Evolutionary conservation across 2,888 invertebrate genomes (phyloP), one percentile per base, ranked within the genome.

Genomic region (Eupithecia exiguata): DNA sequence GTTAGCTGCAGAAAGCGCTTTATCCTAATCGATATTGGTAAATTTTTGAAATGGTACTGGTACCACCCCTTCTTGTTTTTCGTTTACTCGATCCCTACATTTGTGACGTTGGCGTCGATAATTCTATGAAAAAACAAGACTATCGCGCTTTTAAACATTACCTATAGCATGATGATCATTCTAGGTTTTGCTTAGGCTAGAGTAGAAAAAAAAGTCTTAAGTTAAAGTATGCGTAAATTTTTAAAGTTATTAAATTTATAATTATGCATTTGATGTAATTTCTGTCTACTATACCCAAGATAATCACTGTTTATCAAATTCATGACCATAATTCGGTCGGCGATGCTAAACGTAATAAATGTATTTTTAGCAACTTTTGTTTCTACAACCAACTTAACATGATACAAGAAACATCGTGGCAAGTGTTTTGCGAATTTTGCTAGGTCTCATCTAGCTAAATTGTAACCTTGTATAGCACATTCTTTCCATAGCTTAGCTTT

Each of bases 401-500:
- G 25, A 25, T 0, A 10, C 4, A 25, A 25, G 25, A 58, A 53
- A 58, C 58, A 58, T 58, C 10, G 21, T 53, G 53, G 10, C 12
- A 53, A 53, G 58, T 58, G 5, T 58, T 12, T 25, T 25, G 21
- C 3, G 1, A 21, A 21, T 21, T 53, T 53, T 5, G 5, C 21
- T 40, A 21, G 3, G 10, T 49, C 2, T 21, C n/a, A 21, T 10
- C 49, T 16, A 53, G 49, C 49, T 2, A 0, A 40, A 6, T 25
- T 63, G n/a, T 63, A 65, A 49, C 21, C 4, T 36, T 70, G 70
- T 70, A 70, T 62, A n/a, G 62, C 46, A 49, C 25, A 36, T 63
- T 63, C 16, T 2, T 40, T 53, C 35, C 16, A 61, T 30, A 61
- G 69, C 69, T 69, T 69, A 61, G 43, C 49, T 43, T 18, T 38